These are phyloP conservation scores for Panzeria rudis DNA, from an alignment of 2,888 invertebrate genomes.

Conservation along the genomic window DNA sequence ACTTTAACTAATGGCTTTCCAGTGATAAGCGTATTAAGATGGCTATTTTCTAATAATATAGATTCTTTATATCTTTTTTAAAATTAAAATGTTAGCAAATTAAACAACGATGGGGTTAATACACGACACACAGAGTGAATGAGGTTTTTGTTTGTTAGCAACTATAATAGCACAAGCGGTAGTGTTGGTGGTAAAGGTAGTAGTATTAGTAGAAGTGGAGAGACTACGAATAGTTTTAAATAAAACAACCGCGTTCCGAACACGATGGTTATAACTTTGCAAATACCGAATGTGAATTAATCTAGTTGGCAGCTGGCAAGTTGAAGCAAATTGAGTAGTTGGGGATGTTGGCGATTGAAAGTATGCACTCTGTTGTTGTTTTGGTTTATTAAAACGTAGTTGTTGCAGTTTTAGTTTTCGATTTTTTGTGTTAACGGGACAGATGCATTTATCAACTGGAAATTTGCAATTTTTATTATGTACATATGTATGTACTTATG, in stretches of 20 bases:
- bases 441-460: constrained; percentile 74
- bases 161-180: constrained; percentile 60
- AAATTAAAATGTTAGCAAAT: constrained; percentile 23
- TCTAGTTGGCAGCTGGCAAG: constrained; percentile 60
- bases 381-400: constrained; percentile 27
- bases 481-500: background rate
- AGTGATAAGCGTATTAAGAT: constrained; percentile 78
- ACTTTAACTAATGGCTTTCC: constrained; percentile 81
- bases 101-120: constrained; percentile 46
- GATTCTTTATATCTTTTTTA: constrained; percentile 43
- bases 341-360: constrained; percentile 56
- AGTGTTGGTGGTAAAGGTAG: constrained; percentile 14
- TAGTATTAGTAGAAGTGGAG: constrained; percentile 37
- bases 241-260: constrained; percentile 40
- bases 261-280: constrained; percentile 50
- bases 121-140: constrained; percentile 46
- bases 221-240: constrained; percentile 46
- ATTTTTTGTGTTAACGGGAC: constrained; percentile 69
- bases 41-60: constrained; percentile 76
- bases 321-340: constrained; percentile 50
- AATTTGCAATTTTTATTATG: constrained; percentile 17
- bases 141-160: constrained; percentile 71
- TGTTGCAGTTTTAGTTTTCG: constrained; percentile 51
- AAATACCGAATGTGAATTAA: constrained; percentile 61
- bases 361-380: constrained; percentile 42